Evolutionary conservation across 37 sponge, comb jelly and placozoan species (phyloP), one percentile per base, ranked within the genome.

Genomic region (Aphrocallistes beatrix): DNA sequence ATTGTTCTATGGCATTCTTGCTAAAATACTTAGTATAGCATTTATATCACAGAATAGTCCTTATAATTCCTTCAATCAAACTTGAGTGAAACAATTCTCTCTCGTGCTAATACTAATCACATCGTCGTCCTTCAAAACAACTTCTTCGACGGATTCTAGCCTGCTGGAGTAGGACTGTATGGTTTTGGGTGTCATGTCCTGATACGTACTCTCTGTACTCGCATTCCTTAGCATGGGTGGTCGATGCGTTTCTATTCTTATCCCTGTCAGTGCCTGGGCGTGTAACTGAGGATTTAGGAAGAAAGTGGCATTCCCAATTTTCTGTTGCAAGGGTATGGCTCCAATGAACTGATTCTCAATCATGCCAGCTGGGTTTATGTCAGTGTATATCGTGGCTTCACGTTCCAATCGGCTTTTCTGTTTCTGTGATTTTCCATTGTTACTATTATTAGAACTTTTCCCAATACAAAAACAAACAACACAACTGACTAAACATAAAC

Each of bases 391-490:
- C n/a, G 75, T 60, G 3, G 28, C 75, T 3, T 60, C 75, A 25
- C 75, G 10, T 60, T 60, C 75, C 8, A 13, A 60, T 32, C 75
- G 75, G 21, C 3, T 19, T 60, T 13, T 47, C 13, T 21, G 17
- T 47, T 47, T 47, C 17, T 17, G 49, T 47, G 49, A 21, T 21
- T 13, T 47, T 47, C n/a, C 75, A 1, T 60, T 60, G 1, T 60
- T n/a, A n/a, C n/a, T n/a, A n/a, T n/a, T 21, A 3, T 32, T 28
- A 32, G 8, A 60, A 25, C 21, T 60, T 28, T 60, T 28, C n/a
- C 75, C 75, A 60, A 60, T 19, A 60, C 75, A 28, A 60, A 25
- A 60, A 60, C 75, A 60, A 60, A 60, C 75, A 32, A 60, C 75
- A 60, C 75, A 60, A 60, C 21, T 32, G n/a, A 19, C 3, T 19